Base-by-base conservation (phyloP, 2,888 invertebrate species). In the Leptinotarsa rubiginosa region DNA sequence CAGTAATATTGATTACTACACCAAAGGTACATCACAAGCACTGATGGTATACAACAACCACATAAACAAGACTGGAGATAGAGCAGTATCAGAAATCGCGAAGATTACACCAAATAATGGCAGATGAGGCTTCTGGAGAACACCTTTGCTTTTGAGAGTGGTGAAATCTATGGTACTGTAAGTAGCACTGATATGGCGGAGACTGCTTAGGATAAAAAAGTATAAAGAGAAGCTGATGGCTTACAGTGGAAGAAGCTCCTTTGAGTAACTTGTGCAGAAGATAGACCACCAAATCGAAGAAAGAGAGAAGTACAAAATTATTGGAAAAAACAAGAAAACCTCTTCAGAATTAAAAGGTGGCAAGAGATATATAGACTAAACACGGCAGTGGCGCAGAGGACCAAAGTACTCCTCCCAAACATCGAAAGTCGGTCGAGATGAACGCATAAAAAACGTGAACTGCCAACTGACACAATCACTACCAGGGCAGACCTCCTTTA, bases 71-170 rank as follows among this genome's bases (percentile, higher is more conserved):
- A 52, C 31, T 1, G 16, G 10, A 5, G 65, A 41, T 16, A 62
- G 18, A 31, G 65, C 22, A 13, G 70, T 65, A 3, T 47, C 66
- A 18, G 62, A 47, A 16, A 18, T 70, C 4, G 15, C 52, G 7
- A 69, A 64, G 5, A 64, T 73, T n/a, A 69, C 62, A n/a, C 72
- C 66, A 47, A 75, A 73, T 20, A 70, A 62, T 4, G 68, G 59
- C 1, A 69, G 73, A 15, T 59, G 49, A 10, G 31, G 52, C 18
- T 18, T 22, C 16, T 22, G n/a, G n/a, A 72, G 59, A 25, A 62
- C 73, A 41, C 49, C 22, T 18, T 12, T 73, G 41, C 62, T 73
- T 1, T 15, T 12, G 2, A 31, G 62, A 12, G 76, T 70, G 20
- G 68, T 70, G 5, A 18, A 64, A n/a, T n/a, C n/a, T n/a, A n/a